Evolutionary conservation across 2,888 invertebrate genomes (phyloP).

Genomic region (Acanthosepion lycidas): DNA sequence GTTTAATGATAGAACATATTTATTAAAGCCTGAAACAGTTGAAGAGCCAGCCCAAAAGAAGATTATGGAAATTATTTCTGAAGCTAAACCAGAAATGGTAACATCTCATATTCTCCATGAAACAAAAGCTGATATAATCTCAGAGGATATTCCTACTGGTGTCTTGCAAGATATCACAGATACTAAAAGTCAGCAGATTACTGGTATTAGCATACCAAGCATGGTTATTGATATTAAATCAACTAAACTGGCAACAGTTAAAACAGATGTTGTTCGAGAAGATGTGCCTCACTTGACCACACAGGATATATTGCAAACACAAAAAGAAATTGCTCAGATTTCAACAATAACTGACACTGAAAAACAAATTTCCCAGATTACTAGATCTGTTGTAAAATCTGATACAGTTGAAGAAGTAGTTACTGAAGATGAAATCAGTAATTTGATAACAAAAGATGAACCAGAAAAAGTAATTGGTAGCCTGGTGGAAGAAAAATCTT

Average conservation of each 20-base stretch:
- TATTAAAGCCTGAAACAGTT: constrained; percentile 47
- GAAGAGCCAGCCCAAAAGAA: background rate
- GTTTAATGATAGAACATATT: constrained; percentile 37
- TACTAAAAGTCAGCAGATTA: background rate
- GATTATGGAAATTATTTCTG: constrained; percentile 24
- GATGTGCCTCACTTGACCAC: background rate
- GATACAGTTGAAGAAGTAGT: constrained; percentile 40
- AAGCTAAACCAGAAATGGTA: background rate
- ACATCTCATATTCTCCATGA: background rate
- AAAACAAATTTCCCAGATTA: background rate
- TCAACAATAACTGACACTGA: background rate
- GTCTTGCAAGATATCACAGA: background rate
- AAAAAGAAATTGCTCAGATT: background rate
- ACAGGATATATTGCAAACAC: background rate
- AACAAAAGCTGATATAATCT: background rate
- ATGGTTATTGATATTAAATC: constrained; percentile 11
- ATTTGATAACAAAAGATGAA: background rate
- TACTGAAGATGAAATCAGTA: background rate
- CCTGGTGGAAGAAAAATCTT: background rate
- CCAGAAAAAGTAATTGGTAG: background rate
- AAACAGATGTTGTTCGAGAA: background rate
- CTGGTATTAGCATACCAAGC: background rate
- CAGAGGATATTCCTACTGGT: background rate
- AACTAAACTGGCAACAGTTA: background rate
- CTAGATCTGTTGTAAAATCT: background rate